Percentiles rank a stretch among this genome's conserved stretches.
Evolutionary conservation across 2,113 vertebrate genomes (phyloP).

Genomic region (Enhydra lutris): DNA sequence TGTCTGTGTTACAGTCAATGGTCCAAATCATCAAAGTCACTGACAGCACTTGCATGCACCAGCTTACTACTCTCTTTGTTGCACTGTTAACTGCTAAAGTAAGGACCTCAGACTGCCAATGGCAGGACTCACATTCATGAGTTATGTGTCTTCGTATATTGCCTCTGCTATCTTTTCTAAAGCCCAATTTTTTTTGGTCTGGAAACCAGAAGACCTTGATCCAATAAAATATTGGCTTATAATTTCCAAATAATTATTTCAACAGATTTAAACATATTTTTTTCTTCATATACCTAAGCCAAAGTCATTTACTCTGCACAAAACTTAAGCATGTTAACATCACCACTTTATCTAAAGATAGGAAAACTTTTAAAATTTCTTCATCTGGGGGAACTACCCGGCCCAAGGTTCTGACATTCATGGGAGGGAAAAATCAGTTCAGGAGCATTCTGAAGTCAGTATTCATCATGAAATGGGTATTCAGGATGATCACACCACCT

Average conservation of each 20-base stretch:
- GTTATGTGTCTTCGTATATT: neutral
- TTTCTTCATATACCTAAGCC: neutral
- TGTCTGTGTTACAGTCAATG: neutral
- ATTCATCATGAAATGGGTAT: constrained; percentile 94
- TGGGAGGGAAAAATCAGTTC: neutral
- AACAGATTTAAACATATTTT: neutral
- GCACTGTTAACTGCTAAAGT: neutral
- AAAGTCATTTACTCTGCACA: neutral
- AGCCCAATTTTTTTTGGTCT: neutral
- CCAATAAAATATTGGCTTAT: neutral
- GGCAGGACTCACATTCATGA: neutral
- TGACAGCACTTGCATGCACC: neutral
- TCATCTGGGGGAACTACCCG: neutral
- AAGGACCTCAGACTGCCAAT: neutral
- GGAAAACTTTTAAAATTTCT: neutral
- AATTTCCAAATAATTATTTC: neutral
- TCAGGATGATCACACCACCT: constrained; percentile 96
- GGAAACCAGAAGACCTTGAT: neutral
- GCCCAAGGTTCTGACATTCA: too few relatives aligned
- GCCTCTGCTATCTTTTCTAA: neutral
- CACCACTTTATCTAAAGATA: neutral
- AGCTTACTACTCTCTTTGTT: neutral
- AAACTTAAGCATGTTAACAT: neutral
- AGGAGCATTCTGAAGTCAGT: constrained; percentile 74
- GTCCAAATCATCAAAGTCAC: neutral